Conservation (phyloP, 2,113 vertebrate species). For the Coracopsis vasa region DNA sequence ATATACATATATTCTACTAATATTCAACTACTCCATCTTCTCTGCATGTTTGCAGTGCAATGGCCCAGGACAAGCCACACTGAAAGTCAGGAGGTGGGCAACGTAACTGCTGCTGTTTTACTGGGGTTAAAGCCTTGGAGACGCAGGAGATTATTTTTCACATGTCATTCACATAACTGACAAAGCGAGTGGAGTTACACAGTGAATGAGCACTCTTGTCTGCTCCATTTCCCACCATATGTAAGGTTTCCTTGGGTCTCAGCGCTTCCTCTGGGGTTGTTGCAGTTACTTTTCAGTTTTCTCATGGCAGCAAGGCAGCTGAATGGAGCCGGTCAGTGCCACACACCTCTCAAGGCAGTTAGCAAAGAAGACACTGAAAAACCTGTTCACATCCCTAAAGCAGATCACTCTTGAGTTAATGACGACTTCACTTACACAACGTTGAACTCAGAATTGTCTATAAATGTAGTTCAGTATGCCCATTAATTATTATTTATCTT, state of each 20-base stretch:
- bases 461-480: background rate
- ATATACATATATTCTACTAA: background rate
- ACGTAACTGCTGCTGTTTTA: background rate
- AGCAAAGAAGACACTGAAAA: background rate
- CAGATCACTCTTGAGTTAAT: background rate
- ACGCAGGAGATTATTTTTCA: background rate
- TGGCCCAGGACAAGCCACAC: background rate
- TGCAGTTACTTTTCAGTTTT: background rate
- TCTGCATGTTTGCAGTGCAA: background rate
- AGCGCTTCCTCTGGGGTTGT: background rate
- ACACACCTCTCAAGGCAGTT: background rate
- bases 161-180: background rate
- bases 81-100: background rate
- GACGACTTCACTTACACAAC: background rate
- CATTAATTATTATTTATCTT: background rate
- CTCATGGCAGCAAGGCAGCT: background rate
- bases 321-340: accelerated
- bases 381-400: accelerated
- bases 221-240: background rate
- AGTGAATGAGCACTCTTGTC: background rate
- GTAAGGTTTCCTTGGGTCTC: background rate
- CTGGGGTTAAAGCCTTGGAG: background rate
- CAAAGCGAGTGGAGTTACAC: background rate
- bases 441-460: background rate
- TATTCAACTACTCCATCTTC: background rate